Evolutionary conservation across 2,113 vertebrate species (phyloP).

Genomic region (Leucosticte australis): DNA sequence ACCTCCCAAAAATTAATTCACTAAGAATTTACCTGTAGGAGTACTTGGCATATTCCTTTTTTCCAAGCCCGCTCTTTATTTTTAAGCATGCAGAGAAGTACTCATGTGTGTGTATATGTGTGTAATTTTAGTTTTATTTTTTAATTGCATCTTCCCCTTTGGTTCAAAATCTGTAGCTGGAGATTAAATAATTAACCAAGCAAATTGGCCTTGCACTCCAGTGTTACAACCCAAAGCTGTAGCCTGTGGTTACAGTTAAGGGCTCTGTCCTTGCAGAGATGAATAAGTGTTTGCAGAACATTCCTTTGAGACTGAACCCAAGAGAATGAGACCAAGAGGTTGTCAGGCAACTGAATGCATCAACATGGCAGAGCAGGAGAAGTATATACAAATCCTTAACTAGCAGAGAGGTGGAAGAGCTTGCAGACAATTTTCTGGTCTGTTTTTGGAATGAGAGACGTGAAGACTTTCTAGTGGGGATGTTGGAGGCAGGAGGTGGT

Average conservation of each 20-base stretch:
- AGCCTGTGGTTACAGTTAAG: background rate
- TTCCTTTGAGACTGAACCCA: background rate
- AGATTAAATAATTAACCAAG: background rate
- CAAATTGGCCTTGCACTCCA: accelerated
- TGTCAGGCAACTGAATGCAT: background rate
- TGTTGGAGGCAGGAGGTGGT: background rate
- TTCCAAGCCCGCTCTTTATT: background rate
- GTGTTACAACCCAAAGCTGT: background rate
- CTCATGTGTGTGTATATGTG: background rate
- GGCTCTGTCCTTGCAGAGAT: background rate
- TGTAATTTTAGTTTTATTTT: background rate
- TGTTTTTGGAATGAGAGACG: background rate
- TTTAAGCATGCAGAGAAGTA: background rate
- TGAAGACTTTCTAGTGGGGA: background rate
- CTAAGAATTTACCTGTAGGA: constrained; percentile 9
- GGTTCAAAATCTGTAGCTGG: background rate
- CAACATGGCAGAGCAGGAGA: background rate
- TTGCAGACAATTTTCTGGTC: background rate
- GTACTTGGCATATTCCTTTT: background rate
- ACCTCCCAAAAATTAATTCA: constrained; percentile 32
- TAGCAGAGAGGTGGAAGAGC: background rate
- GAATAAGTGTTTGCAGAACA: background rate
- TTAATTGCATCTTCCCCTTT: background rate
- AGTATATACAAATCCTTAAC: background rate
- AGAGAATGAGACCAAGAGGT: background rate